Base-by-base conservation (phyloP, 2,888 invertebrate genomes). In the Lochmaea crataegi region DNA sequence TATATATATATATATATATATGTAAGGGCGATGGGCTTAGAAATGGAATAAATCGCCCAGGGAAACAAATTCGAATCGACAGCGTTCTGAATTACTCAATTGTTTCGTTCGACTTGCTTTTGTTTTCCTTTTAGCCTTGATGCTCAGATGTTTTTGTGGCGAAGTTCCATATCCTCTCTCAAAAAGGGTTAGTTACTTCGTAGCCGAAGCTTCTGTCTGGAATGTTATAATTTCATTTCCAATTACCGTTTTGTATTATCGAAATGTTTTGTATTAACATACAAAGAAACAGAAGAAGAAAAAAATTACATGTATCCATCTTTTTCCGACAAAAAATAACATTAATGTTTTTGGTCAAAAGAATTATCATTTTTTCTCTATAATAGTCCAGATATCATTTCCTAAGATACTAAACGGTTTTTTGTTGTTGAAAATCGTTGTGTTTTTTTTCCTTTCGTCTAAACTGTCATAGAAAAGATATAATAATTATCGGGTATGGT, bases 31-130 rank as follows among this genome's bases (percentile, higher is more conserved):
- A 41, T 38, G 64, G 72, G 77, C 76, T 78, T 74, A 76, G 77
- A 75, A 78, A 78, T 78, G 76, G 76, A 78, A 79, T 77, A 75
- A 79, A 79, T 77, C 79, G 79, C 79, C 79, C 74, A 70, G 77
- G 77, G 79, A 77, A 77, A 79, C 75, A 74, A 83, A 84, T 84
- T 85, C 83, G 84, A 84, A 85, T 85, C 85, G 85, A 85, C 85
- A 84, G 77, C 78, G 74, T 71, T 74, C 80, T 75, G 79, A 80
- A 81, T 82, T 80, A 81, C 82, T 79, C 80, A 82, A 79, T 79
- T 79, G 79, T 79, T 79, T 78, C 78, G 77, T 77, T 77, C 77
- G 76, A 79, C 77, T 77, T 79, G 79, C 79, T 79, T 79, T 79
- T 79, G 79, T 79, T 79, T 79, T 79, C 77, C 69, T 78, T 79